Evolutionary conservation across 2,797 vertebrate genomes (phyloP).

Genomic region (Eulemur mongoz): DNA sequence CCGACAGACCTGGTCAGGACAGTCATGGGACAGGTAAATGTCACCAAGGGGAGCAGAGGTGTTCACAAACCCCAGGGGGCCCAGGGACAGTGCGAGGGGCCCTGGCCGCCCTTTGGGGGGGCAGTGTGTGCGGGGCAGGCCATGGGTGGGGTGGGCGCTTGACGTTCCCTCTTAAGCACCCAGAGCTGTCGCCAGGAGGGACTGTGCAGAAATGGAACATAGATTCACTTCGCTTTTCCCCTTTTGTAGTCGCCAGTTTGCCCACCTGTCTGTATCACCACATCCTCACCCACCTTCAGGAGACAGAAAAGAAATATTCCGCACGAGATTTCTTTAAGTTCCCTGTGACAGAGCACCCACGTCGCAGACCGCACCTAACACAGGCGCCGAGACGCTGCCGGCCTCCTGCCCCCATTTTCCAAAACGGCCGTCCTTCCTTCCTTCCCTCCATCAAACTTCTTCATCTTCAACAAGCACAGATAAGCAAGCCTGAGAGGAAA

Average conservation of each 20-base stretch:
- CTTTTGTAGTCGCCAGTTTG: neutral
- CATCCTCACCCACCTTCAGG: neutral
- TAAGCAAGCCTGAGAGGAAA: neutral
- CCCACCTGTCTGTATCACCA: neutral
- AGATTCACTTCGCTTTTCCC: neutral
- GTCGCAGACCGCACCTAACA: fast-evolving
- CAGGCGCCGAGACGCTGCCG: neutral
- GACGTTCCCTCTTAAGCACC: neutral
- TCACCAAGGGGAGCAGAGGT: neutral
- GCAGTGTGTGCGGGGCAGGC: fast-evolving
- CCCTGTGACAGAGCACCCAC: neutral
- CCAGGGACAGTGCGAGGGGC: fast-evolving
- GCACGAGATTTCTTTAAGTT: neutral
- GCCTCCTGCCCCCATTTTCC: neutral
- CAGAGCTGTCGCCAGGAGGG: no score
- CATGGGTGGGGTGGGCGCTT: neutral
- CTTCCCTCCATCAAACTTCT: neutral
- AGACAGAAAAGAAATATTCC: neutral
- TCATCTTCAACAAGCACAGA: neutral
- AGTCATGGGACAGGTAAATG: neutral
- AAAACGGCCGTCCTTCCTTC: neutral
- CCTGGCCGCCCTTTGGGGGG: neutral
- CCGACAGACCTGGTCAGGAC: neutral
- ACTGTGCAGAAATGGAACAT: neutral
- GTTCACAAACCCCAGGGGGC: neutral